These are phyloP conservation scores for Lordiphosa mommai DNA, from an alignment of 1,140 invertebrate genomes.

Conservation along the genomic window DNA sequence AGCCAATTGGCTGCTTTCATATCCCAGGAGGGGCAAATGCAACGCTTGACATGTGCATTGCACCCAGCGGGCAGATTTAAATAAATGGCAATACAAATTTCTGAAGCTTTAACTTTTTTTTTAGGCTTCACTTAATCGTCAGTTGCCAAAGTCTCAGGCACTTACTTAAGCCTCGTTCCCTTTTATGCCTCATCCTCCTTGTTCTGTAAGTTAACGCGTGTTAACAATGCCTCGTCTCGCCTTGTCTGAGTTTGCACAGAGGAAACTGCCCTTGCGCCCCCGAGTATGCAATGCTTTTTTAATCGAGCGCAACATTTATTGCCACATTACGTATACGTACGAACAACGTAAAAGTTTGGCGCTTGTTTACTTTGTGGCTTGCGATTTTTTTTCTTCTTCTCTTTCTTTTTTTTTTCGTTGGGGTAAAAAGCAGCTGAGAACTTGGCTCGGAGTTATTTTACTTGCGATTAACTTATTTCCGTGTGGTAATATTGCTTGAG, in stretches of 20 bases:
- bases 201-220: too few species aligned
- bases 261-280: slow-evolving; percentile 5
- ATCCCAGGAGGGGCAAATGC: too few species aligned
- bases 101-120: too few species aligned
- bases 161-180: too few species aligned
- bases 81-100: too few species aligned
- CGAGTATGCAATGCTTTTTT: slow-evolving; percentile 44
- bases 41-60: too few species aligned
- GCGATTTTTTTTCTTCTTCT: slow-evolving; percentile 20
- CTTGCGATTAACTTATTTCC: slow-evolving; percentile 47
- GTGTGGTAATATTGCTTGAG: slow-evolving; percentile 20
- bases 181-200: too few species aligned
- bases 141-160: too few species aligned
- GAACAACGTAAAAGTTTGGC: slow-evolving; percentile 4
- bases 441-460: slow-evolving; percentile 39
- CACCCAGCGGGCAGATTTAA: background rate
- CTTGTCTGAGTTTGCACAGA: background rate
- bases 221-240: too few species aligned
- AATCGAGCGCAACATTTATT: slow-evolving; percentile 57
- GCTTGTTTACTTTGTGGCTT: slow-evolving; percentile 13
- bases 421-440: slow-evolving; percentile 14
- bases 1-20: too few species aligned
- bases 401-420: slow-evolving; percentile 1
- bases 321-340: slow-evolving; percentile 45
- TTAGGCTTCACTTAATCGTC: too few species aligned